A percentile compares a stretch with the other conserved stretches of the same genome.
Conservation (phyloP, 2,888 invertebrate species). For the Acanthosepion lycidas region DNA sequence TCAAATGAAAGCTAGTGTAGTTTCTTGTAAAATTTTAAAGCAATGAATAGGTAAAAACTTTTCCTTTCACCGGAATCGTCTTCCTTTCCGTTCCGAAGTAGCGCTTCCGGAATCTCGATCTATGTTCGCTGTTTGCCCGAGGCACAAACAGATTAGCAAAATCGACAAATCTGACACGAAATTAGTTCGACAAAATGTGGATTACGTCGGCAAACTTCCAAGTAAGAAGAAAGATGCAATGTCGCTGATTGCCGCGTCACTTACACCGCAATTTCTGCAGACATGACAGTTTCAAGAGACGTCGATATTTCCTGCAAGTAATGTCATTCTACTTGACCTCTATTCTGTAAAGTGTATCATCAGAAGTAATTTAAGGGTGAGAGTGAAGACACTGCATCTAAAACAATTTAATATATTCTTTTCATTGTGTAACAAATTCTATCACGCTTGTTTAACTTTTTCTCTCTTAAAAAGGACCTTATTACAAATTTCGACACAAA, state of each 20-base stretch:
- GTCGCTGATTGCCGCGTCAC: not conserved
- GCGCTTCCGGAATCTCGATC: not conserved
- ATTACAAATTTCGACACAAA: not conserved
- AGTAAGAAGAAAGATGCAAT: not conserved
- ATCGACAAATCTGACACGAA: not conserved
- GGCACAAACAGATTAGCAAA: not conserved
- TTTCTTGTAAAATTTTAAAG: not conserved
- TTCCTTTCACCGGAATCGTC: not conserved
- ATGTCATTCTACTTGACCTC: not conserved
- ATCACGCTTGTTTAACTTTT: not conserved
- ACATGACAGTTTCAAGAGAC: not conserved
- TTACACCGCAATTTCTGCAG: not conserved
- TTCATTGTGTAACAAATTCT: not conserved
- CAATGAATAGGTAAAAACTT: not conserved
- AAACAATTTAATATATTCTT: not conserved
- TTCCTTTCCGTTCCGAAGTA: not conserved
- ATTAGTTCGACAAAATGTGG: constrained; percentile 8
- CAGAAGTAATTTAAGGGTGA: not conserved
- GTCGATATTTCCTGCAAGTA: not conserved
- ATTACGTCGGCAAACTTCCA: not conserved
- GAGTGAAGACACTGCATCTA: not conserved
- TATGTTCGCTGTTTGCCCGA: not conserved
- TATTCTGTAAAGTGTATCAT: not conserved
- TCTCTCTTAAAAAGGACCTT: not conserved
- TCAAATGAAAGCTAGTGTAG: no score